Evolutionary conservation across 2,113 vertebrate species (phyloP).

Genomic region (Centropristis striata): DNA sequence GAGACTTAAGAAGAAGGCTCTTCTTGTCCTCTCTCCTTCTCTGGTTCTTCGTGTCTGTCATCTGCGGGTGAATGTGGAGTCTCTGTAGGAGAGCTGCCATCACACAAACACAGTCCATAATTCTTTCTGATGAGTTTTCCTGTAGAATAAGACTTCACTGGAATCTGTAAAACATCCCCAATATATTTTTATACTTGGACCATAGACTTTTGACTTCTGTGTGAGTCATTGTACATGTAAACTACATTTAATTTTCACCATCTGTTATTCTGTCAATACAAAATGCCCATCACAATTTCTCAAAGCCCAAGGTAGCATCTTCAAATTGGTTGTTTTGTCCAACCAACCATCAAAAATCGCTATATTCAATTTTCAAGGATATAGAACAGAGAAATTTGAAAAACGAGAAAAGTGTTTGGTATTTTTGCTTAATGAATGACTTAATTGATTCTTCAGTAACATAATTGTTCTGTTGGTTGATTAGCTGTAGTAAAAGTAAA

Average conservation of each 20-base stretch:
- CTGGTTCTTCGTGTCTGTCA: background rate
- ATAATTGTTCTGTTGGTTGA: no score
- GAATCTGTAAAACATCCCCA: background rate
- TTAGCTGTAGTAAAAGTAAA: no score
- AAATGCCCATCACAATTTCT: background rate
- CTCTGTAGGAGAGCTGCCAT: constrained; percentile 16
- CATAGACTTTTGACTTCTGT: background rate
- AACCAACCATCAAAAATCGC: background rate
- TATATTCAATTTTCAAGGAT: background rate
- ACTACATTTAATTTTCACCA: background rate
- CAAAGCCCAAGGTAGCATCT: background rate
- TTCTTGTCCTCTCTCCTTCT: constrained; percentile 1
- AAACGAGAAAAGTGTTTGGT: background rate
- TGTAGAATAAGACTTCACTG: background rate
- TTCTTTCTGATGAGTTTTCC: constrained; percentile 6
- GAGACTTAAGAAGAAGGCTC: background rate
- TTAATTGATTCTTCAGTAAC: background rate
- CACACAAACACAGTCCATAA: background rate
- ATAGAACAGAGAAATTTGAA: background rate
- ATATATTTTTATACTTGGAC: no score
- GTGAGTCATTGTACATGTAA: background rate
- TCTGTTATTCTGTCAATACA: background rate
- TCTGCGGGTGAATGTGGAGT: constrained; percentile 5
- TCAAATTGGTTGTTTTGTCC: background rate
- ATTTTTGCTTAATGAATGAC: background rate